A percentile compares a stretch with the other conserved stretches of the same genome.
phyloP scores from a whole-genome alignment of 2,888 invertebrate genomes.

The Diarsia mendica region DNA sequence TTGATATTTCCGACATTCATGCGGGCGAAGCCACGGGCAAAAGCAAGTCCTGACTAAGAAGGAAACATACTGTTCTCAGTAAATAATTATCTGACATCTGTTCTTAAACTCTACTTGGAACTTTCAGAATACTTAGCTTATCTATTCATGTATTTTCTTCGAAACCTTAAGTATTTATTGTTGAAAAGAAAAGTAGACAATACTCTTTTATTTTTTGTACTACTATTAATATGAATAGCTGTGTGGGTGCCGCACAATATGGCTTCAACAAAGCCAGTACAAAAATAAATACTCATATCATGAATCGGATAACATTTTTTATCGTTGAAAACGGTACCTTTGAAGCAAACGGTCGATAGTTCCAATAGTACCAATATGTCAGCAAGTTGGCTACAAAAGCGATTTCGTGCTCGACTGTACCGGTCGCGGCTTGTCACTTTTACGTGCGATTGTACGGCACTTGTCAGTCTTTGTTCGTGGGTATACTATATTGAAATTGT shows the following conservation, averaged over 20 bases:
- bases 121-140: background rate
- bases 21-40: no score
- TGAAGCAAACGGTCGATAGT: conserved; percentile 57
- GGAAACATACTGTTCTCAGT: background rate
- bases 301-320: conserved; percentile 55
- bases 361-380: conserved; percentile 61
- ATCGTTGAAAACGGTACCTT: conserved; percentile 50
- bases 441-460: conserved; percentile 54
- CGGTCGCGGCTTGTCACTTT: conserved; percentile 64
- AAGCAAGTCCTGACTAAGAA: background rate
- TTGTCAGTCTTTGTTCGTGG: conserved; percentile 55
- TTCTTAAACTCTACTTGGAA: background rate
- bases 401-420: conserved; percentile 66
- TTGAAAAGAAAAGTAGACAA: background rate
- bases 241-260: conserved; percentile 24
- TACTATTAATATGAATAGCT: conserved; percentile 16
- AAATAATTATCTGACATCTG: background rate
- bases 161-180: background rate
- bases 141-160: background rate
- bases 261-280: conserved; percentile 22
- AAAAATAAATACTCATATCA: conserved; percentile 62
- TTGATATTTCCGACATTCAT: no score
- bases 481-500: conserved; percentile 59
- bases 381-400: conserved; percentile 62
- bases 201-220: conserved; percentile 12